Conservation (phyloP, 2,113 vertebrate species). For the Xenus cinereus region DNA sequence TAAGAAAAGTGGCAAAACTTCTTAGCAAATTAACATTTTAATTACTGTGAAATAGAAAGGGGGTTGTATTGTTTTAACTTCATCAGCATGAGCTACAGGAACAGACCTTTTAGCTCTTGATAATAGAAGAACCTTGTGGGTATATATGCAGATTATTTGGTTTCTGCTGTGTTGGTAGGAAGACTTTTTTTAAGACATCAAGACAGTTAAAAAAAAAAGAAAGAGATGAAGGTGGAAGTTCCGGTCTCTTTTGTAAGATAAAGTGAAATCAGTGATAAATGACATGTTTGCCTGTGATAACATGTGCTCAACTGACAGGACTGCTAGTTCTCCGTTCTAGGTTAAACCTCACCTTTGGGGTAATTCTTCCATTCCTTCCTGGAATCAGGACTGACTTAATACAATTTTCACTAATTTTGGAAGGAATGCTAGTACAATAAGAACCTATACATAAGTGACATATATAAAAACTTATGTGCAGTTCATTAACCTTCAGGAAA, state of each 20-base stretch:
- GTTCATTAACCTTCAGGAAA: neutral
- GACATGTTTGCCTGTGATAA: neutral
- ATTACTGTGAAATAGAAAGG: constrained; percentile 20
- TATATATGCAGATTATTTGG: neutral
- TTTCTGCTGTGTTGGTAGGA: neutral
- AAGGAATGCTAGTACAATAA: neutral
- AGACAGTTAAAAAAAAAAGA: neutral
- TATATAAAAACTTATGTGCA: neutral
- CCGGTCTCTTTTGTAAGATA: neutral
- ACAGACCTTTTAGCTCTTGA: neutral
- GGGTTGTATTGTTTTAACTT: neutral
- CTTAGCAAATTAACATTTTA: constrained; percentile 23
- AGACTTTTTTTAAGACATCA: neutral
- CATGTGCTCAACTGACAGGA: fast-evolving
- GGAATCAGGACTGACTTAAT: neutral
- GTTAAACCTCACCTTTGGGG: neutral
- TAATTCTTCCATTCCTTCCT: neutral
- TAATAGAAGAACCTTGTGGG: neutral
- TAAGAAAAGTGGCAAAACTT: constrained; percentile 28
- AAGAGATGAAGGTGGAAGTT: neutral
- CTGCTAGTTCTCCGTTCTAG: neutral
- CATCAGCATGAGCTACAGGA: neutral
- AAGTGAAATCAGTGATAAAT: neutral
- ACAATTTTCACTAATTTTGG: neutral
- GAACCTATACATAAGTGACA: neutral